These are phyloP conservation scores for Nyctibius grandis DNA, from an alignment of 2,797 vertebrate species.

Conservation along the genomic window DNA sequence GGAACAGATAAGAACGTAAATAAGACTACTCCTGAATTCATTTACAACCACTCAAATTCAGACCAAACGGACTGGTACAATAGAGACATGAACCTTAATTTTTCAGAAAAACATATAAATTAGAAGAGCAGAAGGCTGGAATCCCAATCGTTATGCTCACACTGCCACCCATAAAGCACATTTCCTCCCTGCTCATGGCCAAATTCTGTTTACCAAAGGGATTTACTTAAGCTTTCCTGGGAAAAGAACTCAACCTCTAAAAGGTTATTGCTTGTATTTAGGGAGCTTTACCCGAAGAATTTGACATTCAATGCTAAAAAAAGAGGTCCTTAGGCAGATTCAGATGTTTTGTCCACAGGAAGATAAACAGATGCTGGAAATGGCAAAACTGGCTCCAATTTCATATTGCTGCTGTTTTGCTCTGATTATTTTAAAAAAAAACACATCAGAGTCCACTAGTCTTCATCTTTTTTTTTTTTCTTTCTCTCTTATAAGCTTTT, in stretches of 20 bases:
- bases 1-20: neutral
- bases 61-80: neutral
- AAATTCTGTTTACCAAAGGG: neutral
- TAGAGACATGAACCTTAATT: neutral
- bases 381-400: neutral
- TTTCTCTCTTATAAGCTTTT: neutral
- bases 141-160: neutral
- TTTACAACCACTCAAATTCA: neutral
- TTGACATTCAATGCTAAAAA: neutral
- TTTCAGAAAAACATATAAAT: neutral
- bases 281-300: neutral
- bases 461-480: neutral
- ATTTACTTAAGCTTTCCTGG: neutral
- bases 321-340: neutral
- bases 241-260: neutral
- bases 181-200: neutral
- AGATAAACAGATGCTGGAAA: neutral
- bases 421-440: neutral
- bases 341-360: neutral
- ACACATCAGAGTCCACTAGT: neutral
- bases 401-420: neutral
- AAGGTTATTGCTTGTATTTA: neutral
- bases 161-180: neutral
- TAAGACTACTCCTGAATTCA: neutral
- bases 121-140: neutral